Evolutionary conservation across 2,888 invertebrate genomes (phyloP).

Genomic region (Antheraea assamensis): DNA sequence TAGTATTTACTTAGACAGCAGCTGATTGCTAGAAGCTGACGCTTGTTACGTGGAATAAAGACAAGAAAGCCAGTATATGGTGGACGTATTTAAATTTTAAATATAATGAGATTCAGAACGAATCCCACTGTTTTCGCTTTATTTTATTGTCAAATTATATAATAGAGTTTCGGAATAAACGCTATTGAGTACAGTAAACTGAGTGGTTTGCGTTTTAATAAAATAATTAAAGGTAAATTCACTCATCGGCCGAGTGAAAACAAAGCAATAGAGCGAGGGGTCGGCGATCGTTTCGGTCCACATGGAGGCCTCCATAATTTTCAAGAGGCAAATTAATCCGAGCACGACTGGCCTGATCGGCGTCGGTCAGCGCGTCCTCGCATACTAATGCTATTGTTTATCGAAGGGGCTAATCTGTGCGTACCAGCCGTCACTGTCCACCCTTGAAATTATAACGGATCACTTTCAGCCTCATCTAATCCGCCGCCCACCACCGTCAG

Average conservation of each 20-base stretch:
- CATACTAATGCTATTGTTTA: conserved; percentile 83
- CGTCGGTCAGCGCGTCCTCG: conserved; percentile 78
- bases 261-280: conserved; percentile 66
- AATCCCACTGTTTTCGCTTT: background rate
- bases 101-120: background rate
- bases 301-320: conserved; percentile 72
- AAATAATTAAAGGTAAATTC: conserved; percentile 45
- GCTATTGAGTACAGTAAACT: background rate
- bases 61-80: no score
- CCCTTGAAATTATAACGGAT: conserved; percentile 79
- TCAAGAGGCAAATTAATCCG: conserved; percentile 81
- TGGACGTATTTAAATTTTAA: background rate
- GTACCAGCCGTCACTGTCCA: conserved; percentile 80
- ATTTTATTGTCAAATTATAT: background rate
- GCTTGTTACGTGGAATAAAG: no score
- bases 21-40: no score
- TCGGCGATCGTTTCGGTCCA: conserved; percentile 60
- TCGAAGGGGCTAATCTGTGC: conserved; percentile 82
- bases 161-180: background rate
- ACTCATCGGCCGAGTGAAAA: conserved; percentile 54
- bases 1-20: no score
- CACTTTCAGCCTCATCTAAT: conserved; percentile 76
- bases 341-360: conserved; percentile 75
- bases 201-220: conserved; percentile 21
- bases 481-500: conserved; percentile 50